Percentiles rank a stretch among this genome's conserved stretches.
phyloP scores from a whole-genome alignment of 1,140 invertebrate genomes.

The Pristionchus pacificus region DNA sequence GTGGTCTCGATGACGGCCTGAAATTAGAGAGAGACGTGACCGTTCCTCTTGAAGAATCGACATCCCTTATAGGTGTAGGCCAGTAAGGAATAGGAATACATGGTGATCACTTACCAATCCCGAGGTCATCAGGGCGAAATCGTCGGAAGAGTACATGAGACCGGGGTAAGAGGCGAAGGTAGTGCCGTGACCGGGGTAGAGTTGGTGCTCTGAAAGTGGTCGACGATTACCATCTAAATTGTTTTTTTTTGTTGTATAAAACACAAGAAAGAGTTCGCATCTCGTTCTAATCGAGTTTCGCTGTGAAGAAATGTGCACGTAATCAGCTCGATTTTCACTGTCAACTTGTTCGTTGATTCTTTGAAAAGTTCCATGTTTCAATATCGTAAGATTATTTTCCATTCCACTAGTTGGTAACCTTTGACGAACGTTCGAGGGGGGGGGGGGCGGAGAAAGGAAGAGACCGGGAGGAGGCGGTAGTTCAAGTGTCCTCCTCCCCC shows the following conservation, averaged over 20 bases:
- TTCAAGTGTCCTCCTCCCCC: no score
- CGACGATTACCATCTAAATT: background rate
- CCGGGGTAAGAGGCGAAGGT: slow-evolving; percentile 83
- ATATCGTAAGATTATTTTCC: no score
- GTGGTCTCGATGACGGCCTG: slow-evolving; percentile 67
- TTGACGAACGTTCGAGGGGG: no score
- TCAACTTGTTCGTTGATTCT: no score
- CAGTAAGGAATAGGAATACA: slow-evolving; percentile 9
- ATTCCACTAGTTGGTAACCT: no score
- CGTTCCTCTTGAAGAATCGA: no score
- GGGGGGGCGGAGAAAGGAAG: no score
- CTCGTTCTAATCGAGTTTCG: background rate
- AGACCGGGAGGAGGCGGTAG: no score
- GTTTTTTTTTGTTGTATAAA: background rate
- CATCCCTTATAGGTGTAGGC: background rate
- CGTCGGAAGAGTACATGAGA: slow-evolving; percentile 77
- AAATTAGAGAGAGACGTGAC: no score
- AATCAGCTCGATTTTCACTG: no score
- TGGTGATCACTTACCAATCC: slow-evolving; percentile 60
- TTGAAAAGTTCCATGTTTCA: no score
- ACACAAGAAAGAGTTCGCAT: background rate
- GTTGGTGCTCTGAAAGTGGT: slow-evolving; percentile 30
- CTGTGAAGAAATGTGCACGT: slow-evolving; percentile 10
- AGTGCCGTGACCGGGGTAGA: slow-evolving; percentile 66
- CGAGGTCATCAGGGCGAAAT: slow-evolving; percentile 72